Evolutionary conservation across 2,797 vertebrate genomes (phyloP).

Genomic region (Anolis apletophallus): DNA sequence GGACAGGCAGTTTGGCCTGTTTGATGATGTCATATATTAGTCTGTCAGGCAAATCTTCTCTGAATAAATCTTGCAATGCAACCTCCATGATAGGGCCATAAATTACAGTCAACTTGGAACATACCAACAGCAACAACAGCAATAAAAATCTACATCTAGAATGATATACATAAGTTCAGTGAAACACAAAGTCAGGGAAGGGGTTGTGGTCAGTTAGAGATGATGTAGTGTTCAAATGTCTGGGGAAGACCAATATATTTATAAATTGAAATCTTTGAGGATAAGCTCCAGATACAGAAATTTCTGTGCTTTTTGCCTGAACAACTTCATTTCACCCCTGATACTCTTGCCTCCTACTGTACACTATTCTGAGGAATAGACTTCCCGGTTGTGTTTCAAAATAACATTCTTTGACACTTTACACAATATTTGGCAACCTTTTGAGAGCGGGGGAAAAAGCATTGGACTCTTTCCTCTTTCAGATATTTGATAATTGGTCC

Average conservation of each 20-base stretch:
- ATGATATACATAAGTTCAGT: not conserved
- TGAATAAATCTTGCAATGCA: too few species aligned
- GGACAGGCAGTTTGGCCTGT: too few species aligned
- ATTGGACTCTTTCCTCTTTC: not conserved
- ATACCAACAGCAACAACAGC: not conserved
- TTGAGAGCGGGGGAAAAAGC: not conserved
- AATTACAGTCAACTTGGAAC: too few species aligned
- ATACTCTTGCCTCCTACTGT: not conserved
- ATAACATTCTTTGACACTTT: not conserved
- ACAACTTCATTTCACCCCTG: not conserved
- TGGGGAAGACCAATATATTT: not conserved
- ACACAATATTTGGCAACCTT: not conserved
- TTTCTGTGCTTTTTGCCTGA: not conserved
- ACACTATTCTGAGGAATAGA: not conserved
- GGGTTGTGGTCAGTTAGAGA: too few species aligned
- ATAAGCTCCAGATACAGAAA: not conserved
- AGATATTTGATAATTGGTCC: not conserved
- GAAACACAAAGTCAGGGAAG: not conserved
- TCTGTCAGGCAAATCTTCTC: too few species aligned
- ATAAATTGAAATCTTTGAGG: not conserved
- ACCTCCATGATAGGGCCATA: too few species aligned
- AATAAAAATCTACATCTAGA: not conserved
- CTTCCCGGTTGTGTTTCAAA: not conserved
- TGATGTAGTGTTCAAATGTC: too few species aligned
- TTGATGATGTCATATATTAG: too few species aligned